Conservation (phyloP, 1,140 invertebrate genomes). For the Cydia strobilella region DNA sequence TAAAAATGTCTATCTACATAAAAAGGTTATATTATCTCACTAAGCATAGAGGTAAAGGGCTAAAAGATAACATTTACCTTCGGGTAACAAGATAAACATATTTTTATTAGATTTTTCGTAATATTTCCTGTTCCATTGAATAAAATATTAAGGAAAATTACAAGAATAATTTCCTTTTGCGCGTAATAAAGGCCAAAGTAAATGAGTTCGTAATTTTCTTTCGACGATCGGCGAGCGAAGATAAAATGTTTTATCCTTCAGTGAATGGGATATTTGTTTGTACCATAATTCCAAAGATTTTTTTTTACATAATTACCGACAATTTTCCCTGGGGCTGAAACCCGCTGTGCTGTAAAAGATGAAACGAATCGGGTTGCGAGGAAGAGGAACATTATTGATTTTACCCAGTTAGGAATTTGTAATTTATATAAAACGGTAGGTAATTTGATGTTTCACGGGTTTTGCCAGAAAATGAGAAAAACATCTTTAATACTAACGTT, state of each 20-base stretch:
- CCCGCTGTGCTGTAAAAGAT: conserved; percentile 48
- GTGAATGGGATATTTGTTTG: conserved; percentile 64
- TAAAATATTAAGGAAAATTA: conserved; percentile 46
- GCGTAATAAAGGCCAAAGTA: conserved; percentile 50
- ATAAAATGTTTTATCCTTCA: conserved; percentile 66
- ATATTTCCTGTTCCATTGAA: neutral
- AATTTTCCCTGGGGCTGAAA: conserved; percentile 44
- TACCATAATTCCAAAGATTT: conserved; percentile 61
- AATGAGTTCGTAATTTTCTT: conserved; percentile 68
- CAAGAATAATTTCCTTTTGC: conserved; percentile 52
- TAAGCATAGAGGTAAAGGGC: neutral
- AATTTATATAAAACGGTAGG: conserved; percentile 17
- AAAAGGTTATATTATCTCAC: neutral
- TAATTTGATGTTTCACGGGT: conserved; percentile 20
- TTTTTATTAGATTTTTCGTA: neutral
- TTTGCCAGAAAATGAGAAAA: conserved; percentile 13
- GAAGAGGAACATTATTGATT: conserved; percentile 27
- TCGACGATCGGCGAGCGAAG: conserved; percentile 57
- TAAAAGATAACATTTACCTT: neutral
- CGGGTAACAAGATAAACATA: conserved; percentile 11
- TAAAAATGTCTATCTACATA: no score
- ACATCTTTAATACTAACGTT: neutral
- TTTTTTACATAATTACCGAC: conserved; percentile 63
- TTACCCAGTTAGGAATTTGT: neutral
- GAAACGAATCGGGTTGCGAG: neutral